Evolutionary conservation across 2,797 vertebrate species (phyloP).

Genomic region (Chaetodon trifasciatus): DNA sequence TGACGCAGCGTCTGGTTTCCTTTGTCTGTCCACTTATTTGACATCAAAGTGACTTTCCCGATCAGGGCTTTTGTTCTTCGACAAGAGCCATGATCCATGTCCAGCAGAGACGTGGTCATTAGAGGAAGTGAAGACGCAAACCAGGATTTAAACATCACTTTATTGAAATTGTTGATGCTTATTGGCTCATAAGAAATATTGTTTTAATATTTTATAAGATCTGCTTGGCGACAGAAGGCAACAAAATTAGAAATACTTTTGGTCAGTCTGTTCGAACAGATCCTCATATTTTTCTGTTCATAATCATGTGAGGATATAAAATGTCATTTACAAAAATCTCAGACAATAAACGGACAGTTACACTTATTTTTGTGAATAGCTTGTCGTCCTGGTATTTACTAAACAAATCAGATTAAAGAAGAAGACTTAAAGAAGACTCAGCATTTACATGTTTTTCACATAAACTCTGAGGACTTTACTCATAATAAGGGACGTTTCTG

Average conservation of each 20-base stretch:
- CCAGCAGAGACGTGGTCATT: neutral
- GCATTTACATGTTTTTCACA: constrained; percentile 21
- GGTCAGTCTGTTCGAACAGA: neutral
- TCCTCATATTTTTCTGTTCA: neutral
- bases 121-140: constrained; percentile 27
- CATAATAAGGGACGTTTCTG: neutral
- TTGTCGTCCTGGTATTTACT: neutral
- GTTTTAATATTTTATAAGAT: constrained; percentile 14
- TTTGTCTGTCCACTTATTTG: constrained; percentile 28
- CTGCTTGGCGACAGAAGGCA: neutral
- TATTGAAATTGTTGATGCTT: constrained; percentile 6
- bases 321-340: constrained; percentile 3
- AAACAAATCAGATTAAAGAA: constrained; percentile 9
- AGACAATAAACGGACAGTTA: neutral
- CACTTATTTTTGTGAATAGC: neutral
- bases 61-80: constrained; percentile 34
- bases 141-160: constrained; percentile 31
- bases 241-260: constrained; percentile 15
- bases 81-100: constrained; percentile 25
- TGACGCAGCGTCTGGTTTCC: constrained; percentile 40
- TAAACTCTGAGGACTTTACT: constrained; percentile 1
- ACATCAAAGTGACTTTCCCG: constrained; percentile 40
- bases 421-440: neutral
- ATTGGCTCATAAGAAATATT: neutral
- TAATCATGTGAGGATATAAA: neutral